Percentiles rank a stretch among this genome's conserved stretches.
phyloP scores from a whole-genome alignment of 2,888 invertebrate species.

The Cryptus armator region DNA sequence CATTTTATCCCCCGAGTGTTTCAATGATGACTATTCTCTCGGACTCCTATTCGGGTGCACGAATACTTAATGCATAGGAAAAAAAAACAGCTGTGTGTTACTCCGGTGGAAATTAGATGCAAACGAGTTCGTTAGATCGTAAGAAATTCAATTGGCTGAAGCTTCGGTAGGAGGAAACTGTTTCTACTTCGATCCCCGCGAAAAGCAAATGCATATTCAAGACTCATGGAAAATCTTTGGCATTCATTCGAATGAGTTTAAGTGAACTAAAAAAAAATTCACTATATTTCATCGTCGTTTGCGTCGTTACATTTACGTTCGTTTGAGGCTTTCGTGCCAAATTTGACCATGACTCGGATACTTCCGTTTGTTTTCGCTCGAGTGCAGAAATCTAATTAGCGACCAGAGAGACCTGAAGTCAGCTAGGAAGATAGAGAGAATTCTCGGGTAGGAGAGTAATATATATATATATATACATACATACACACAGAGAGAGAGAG shows the following conservation, averaged over 20 bases:
- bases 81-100: neutral
- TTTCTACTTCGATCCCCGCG: neutral
- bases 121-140: constrained; percentile 31
- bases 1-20: neutral
- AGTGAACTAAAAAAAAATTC: neutral
- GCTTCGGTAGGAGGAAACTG: neutral
- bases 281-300: neutral
- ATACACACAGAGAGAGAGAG: neutral
- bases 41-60: neutral
- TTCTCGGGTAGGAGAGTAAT: neutral
- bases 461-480: neutral
- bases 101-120: constrained; percentile 12
- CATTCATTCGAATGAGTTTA: constrained; percentile 2
- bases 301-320: constrained; percentile 10
- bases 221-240: constrained; percentile 13
- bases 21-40: neutral
- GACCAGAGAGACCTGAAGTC: constrained; percentile 18
- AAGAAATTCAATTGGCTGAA: constrained; percentile 32
- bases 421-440: constrained; percentile 13
- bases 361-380: constrained; percentile 15
- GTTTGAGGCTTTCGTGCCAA: neutral
- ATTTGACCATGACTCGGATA: neutral
- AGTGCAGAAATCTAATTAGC: constrained; percentile 43
- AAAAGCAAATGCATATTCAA: constrained; percentile 26
- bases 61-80: neutral